These are phyloP conservation scores for Odontocerum albicorne DNA, from an alignment of 2,888 invertebrate species.

Conservation along the genomic window DNA sequence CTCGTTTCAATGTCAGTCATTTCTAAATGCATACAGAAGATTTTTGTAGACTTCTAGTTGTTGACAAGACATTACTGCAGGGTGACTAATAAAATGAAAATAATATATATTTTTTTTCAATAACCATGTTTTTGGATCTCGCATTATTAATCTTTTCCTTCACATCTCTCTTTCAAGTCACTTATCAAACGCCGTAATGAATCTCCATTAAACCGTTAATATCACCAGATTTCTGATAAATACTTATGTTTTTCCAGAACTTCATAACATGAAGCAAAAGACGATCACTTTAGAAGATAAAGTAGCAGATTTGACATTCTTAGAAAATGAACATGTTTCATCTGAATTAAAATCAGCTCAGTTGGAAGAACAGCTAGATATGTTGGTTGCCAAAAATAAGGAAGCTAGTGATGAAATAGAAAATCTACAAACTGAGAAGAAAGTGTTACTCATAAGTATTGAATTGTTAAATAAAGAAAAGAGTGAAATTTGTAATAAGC, in stretches of 20 bases:
- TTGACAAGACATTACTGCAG: too few species aligned
- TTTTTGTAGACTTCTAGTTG: too few species aligned
- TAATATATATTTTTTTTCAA: too few species aligned
- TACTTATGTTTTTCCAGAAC: constrained; percentile 48
- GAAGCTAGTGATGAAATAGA: constrained; percentile 55
- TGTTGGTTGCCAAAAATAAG: constrained; percentile 54
- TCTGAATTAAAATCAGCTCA: constrained; percentile 78
- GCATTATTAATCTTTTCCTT: too few species aligned
- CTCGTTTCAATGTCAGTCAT: too few species aligned
- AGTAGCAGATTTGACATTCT: constrained; percentile 61
- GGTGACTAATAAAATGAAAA: too few species aligned
- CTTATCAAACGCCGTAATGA: too few species aligned
- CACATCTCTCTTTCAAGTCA: too few species aligned
- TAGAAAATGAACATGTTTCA: constrained; percentile 70
- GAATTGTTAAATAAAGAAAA: constrained; percentile 62
- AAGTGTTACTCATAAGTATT: constrained; percentile 58
- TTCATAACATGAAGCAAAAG: constrained; percentile 62
- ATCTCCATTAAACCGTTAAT: too few species aligned
- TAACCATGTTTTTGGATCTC: too few species aligned
- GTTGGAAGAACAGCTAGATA: constrained; percentile 74
- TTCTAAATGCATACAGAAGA: too few species aligned
- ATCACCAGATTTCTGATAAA: too few species aligned
- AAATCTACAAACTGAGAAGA: constrained; percentile 55
- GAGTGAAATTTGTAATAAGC: constrained; percentile 60
- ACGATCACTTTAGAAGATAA: constrained; percentile 63